Evolutionary conservation across 2,113 vertebrate genomes (phyloP).

Genomic region (Notarius quadriscutis): DNA sequence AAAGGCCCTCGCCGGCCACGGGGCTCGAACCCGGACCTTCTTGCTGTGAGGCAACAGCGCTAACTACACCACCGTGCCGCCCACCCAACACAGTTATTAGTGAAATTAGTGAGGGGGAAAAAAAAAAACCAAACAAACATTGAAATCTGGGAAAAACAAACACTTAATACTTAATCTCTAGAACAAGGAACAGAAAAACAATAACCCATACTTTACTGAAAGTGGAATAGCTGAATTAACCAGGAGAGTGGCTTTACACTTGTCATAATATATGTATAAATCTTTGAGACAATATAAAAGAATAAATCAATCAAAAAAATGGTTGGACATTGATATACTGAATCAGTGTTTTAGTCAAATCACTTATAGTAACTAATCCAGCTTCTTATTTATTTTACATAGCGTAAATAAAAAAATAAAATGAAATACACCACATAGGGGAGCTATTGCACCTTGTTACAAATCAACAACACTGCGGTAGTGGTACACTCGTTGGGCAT

Average conservation of each 20-base stretch:
- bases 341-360: background rate
- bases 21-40: too few species aligned
- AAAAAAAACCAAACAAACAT: background rate
- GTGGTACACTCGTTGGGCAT: background rate
- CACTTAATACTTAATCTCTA: background rate
- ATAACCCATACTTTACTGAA: background rate
- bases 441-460: conserved; percentile 44
- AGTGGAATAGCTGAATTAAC: background rate
- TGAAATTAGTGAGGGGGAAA: background rate
- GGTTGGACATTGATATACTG: background rate
- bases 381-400: background rate
- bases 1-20: too few species aligned
- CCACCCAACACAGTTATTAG: background rate
- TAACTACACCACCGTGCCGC: too few species aligned
- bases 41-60: too few species aligned
- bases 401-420: background rate
- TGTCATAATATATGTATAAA: background rate
- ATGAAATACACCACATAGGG: conserved; percentile 31
- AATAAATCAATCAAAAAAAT: background rate
- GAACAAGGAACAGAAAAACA: background rate
- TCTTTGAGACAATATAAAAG: background rate
- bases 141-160: background rate
- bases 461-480: background rate
- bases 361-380: background rate
- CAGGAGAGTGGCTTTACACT: background rate